Evolutionary conservation across 2,888 invertebrate genomes (phyloP).

Genomic region (Metallyticus violacea): DNA sequence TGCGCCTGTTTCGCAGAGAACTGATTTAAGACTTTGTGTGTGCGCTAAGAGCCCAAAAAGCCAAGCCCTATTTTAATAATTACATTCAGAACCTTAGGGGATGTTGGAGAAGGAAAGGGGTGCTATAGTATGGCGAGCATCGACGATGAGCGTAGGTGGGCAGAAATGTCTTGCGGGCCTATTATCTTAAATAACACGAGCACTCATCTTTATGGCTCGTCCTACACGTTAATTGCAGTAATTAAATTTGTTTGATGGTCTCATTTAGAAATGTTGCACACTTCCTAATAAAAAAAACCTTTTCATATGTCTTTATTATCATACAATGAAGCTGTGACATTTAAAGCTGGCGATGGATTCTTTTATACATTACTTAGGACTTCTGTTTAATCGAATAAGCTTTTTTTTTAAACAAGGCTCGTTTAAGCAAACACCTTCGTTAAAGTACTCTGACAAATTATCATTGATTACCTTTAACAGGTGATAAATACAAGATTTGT

Average conservation of each 20-base stretch:
- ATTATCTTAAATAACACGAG: background rate
- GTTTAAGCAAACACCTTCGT: too few relatives aligned
- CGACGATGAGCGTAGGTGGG: background rate
- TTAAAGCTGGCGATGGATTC: background rate
- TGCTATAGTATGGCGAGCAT: background rate
- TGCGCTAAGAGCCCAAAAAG: background rate
- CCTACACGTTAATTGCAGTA: slow-evolving; percentile 1
- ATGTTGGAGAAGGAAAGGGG: background rate
- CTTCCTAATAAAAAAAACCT: background rate
- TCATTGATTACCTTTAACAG: too few relatives aligned
- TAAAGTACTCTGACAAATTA: too few relatives aligned
- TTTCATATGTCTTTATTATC: background rate
- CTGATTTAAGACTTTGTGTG: background rate
- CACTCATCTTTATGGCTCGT: background rate
- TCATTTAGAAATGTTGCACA: background rate
- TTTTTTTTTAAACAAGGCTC: too few relatives aligned
- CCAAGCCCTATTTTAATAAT: background rate
- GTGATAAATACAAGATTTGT: too few relatives aligned
- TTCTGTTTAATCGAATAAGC: background rate
- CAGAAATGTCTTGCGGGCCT: background rate
- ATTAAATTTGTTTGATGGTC: background rate
- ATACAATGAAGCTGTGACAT: background rate
- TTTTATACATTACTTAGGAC: background rate
- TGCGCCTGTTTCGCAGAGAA: too few relatives aligned
- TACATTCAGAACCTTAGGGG: background rate